Conservation (phyloP, 2,797 vertebrate genomes). For the Amniataba percoides region DNA sequence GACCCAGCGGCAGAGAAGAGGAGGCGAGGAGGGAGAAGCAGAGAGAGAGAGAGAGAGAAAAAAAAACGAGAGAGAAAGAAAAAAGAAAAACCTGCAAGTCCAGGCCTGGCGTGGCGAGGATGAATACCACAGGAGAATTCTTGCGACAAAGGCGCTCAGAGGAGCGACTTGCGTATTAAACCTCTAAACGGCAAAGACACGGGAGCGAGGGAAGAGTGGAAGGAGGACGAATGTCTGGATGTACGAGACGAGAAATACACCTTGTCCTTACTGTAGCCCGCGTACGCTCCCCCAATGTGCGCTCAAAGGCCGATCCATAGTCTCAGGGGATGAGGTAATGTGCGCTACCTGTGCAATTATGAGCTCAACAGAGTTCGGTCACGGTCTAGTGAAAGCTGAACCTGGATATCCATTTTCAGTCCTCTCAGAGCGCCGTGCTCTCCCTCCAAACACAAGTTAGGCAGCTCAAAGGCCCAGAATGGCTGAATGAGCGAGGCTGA, state of each 20-base stretch:
- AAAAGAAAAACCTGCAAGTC: slow-evolving; percentile 74
- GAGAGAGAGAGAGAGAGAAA: neutral
- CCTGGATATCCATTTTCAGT: slow-evolving; percentile 68
- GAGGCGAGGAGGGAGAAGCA: slow-evolving; percentile 45
- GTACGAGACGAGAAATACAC: slow-evolving; percentile 22
- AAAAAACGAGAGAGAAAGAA: slow-evolving; percentile 14
- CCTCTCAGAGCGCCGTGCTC: slow-evolving; percentile 23
- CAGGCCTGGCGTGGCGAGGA: slow-evolving; percentile 76
- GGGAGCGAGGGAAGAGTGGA: slow-evolving; percentile 31
- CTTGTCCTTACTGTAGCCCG: slow-evolving; percentile 33
- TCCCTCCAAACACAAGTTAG: slow-evolving; percentile 46
- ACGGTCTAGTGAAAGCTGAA: slow-evolving; percentile 76
- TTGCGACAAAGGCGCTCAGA: slow-evolving; percentile 75
- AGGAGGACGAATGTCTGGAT: slow-evolving; percentile 20
- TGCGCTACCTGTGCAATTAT: slow-evolving; percentile 77
- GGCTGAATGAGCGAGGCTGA: slow-evolving; percentile 61
- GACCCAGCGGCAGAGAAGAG: slow-evolving; percentile 70
- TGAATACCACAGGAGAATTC: slow-evolving; percentile 82
- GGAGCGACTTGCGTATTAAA: slow-evolving; percentile 58
- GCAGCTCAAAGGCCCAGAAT: slow-evolving; percentile 50
- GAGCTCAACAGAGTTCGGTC: slow-evolving; percentile 75
- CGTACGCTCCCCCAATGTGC: slow-evolving; percentile 8
- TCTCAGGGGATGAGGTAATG: slow-evolving; percentile 70
- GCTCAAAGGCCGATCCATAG: slow-evolving; percentile 46
- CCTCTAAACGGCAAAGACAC: slow-evolving; percentile 48